Evolutionary conservation across 2,888 invertebrate species (phyloP).

Genomic region (Xestia c-nigrum): DNA sequence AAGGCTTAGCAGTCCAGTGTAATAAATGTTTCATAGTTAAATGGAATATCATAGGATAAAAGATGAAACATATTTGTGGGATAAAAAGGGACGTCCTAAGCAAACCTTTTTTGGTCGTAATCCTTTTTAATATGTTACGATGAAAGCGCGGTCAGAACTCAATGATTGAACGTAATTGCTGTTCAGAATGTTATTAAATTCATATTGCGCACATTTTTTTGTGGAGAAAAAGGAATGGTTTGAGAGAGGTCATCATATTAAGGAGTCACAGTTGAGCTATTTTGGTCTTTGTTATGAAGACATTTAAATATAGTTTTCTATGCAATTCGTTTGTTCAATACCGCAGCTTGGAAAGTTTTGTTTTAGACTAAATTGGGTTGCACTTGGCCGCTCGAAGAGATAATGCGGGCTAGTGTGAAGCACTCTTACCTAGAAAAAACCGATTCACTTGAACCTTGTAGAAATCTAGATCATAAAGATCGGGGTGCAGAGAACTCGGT

Average conservation of each 20-base stretch:
- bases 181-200: conserved; percentile 20
- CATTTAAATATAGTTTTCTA: not conserved
- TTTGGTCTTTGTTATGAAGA: not conserved
- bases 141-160: conserved; percentile 22
- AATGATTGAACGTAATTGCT: conserved; percentile 17
- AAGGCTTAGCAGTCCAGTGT: not conserved
- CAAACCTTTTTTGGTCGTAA: conserved; percentile 22
- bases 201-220: conserved; percentile 24
- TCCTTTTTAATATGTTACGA: conserved; percentile 43
- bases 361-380: not conserved
- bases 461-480: too few species aligned
- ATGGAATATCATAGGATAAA: not conserved
- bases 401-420: not conserved
- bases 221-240: not conserved
- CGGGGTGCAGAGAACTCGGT: not conserved
- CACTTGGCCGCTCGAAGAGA: not conserved
- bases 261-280: not conserved
- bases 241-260: not conserved
- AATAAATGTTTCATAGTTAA: not conserved
- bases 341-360: not conserved
- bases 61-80: conserved; percentile 6
- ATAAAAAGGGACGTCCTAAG: conserved; percentile 2
- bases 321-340: not conserved
- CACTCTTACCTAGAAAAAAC: not conserved
- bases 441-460: not conserved